These are phyloP conservation scores for Leptopilina boulardi DNA, from an alignment of 1,140 invertebrate genomes.

Conservation along the genomic window DNA sequence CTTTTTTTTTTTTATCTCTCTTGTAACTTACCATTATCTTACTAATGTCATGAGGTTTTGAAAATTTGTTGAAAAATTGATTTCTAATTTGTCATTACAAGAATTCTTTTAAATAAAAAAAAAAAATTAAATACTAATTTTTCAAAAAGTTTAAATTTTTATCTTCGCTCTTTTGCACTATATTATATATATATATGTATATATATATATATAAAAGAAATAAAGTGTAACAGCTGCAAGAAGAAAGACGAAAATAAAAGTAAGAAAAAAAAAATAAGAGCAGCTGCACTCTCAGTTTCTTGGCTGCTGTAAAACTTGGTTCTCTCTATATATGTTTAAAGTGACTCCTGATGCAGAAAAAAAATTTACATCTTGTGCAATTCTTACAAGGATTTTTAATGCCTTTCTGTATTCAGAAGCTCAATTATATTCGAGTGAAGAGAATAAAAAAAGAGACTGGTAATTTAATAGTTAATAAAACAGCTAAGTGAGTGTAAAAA, in stretches of 20 bases:
- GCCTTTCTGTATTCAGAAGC: conserved; percentile 16
- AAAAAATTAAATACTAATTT: too few species aligned
- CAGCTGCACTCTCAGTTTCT: conserved; percentile 29
- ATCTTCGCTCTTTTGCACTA: not conserved
- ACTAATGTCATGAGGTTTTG: not conserved
- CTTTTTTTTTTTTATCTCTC: not conserved
- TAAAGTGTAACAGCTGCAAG: conserved; percentile 23
- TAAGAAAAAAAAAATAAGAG: conserved; percentile 1
- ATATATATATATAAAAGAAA: too few species aligned
- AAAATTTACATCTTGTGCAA: conserved; percentile 26
- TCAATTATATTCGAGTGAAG: conserved; percentile 1
- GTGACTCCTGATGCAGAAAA: conserved; percentile 29
- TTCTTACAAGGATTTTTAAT: conserved; percentile 18
- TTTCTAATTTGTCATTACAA: not conserved
- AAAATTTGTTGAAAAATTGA: too few species aligned
- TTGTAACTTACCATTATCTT: not conserved
- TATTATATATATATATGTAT: too few species aligned
- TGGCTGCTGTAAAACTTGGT: conserved; percentile 25
- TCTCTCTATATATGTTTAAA: not conserved
- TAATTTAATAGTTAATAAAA: conserved; percentile 31
- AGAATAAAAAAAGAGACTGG: not conserved
- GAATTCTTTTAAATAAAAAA: not conserved
- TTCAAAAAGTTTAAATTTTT: too few species aligned
- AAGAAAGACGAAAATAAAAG: not conserved
- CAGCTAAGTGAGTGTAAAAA: conserved; percentile 13